Conservation (phyloP, 2,797 vertebrate species). For the Peromyscus melanophrys region DNA sequence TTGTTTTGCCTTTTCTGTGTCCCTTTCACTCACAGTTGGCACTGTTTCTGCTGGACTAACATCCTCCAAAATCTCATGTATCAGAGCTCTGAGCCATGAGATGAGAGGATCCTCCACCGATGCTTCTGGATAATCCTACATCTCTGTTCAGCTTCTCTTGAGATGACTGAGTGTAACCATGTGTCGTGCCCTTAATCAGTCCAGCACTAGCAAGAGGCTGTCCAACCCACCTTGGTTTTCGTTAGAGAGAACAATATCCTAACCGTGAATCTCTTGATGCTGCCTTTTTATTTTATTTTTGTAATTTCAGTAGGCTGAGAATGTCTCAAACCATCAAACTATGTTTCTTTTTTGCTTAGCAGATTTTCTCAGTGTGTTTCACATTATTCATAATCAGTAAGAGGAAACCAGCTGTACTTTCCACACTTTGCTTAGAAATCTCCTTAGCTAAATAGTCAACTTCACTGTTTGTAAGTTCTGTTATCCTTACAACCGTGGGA, state of each 20-base stretch:
- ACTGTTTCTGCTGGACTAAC: background rate
- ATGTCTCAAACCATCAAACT: background rate
- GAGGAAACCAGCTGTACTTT: background rate
- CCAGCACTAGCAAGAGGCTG: background rate
- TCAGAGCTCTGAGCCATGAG: background rate
- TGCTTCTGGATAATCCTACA: background rate
- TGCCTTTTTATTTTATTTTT: background rate
- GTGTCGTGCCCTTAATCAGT: background rate
- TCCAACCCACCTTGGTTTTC: background rate
- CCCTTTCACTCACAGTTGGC: background rate
- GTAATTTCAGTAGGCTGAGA: background rate
- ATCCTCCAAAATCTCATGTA: background rate
- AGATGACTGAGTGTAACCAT: background rate
- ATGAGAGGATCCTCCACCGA: background rate
- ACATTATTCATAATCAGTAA: constrained; percentile 11
- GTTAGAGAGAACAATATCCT: background rate
- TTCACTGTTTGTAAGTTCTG: background rate
- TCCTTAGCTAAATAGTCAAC: background rate
- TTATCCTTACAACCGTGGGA: background rate
- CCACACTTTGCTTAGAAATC: background rate
- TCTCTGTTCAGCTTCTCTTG: background rate
- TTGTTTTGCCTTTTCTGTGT: background rate
- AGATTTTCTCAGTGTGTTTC: background rate
- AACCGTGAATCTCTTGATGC: background rate
- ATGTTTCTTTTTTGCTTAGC: background rate